Conservation (phyloP, 1,140 invertebrate genomes). For the Phenacoccus solenopsis region DNA sequence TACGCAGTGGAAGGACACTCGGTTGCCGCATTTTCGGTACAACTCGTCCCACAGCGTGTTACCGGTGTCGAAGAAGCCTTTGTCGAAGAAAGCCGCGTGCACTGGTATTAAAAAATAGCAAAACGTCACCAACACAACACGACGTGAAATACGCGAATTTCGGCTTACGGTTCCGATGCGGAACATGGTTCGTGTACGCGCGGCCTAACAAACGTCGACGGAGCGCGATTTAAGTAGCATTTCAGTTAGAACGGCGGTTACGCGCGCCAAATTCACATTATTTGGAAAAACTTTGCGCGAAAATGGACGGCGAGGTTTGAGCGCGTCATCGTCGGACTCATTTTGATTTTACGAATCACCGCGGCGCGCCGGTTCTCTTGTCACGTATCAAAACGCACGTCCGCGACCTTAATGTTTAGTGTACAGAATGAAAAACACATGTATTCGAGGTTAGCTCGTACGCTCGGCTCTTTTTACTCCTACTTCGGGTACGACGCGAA, state of each 20-base stretch:
- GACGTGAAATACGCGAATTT: neutral
- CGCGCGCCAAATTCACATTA: neutral
- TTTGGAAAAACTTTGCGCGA: neutral
- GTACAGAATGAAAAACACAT: conserved; percentile 5
- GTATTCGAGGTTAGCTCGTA: conserved; percentile 1
- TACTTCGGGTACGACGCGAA: neutral
- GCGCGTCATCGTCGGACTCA: neutral
- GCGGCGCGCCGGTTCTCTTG: neutral
- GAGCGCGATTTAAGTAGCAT: neutral
- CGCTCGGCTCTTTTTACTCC: neutral
- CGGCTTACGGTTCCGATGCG: neutral
- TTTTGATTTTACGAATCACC: neutral
- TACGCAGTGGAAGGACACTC: conserved; percentile 53
- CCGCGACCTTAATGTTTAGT: neutral
- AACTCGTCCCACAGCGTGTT: conserved; percentile 57
- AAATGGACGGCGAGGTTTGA: neutral
- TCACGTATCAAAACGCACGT: conserved; percentile 13
- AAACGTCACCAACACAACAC: neutral
- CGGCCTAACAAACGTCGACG: neutral
- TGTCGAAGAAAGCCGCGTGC: neutral
- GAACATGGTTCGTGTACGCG: neutral
- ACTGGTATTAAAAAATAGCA: neutral
- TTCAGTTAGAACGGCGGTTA: neutral
- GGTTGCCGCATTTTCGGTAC: conserved; percentile 49
- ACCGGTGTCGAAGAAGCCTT: conserved; percentile 28